These are phyloP conservation scores for Arvicanthis niloticus DNA, from an alignment of 2,113 vertebrate genomes.

Conservation along the genomic window DNA sequence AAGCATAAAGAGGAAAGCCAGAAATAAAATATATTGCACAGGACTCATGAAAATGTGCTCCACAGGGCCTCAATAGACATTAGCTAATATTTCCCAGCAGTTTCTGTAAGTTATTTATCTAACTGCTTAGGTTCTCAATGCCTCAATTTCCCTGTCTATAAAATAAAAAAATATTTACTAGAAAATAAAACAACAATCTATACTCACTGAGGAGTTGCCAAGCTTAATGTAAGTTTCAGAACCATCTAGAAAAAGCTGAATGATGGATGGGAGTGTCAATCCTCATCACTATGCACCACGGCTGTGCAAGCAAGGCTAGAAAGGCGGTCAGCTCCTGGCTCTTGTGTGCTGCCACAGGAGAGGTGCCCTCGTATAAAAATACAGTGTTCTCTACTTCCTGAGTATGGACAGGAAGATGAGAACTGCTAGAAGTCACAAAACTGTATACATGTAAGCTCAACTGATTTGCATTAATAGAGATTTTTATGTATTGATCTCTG, in stretches of 20 bases:
- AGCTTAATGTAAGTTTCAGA: constrained; percentile 56
- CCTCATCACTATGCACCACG: not conserved
- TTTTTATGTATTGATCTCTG: not conserved
- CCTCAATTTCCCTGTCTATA: constrained; percentile 70
- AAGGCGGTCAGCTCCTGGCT: not conserved
- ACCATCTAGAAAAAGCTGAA: constrained; percentile 47
- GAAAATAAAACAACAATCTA: constrained; percentile 65
- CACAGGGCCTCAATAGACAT: not conserved
- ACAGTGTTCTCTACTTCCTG: not conserved
- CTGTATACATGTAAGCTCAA: not conserved
- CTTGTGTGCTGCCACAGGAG: rapidly evolving
- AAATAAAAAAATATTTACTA: constrained; percentile 74
- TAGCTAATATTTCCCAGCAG: constrained; percentile 60
- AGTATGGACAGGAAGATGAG: not conserved
- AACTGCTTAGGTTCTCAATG: constrained; percentile 19
- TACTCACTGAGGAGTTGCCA: constrained; percentile 23
- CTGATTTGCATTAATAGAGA: constrained; percentile 14
- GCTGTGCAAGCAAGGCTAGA: not conserved
- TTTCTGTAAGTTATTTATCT: constrained; percentile 66
- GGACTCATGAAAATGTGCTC: not conserved
- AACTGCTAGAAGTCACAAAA: constrained; percentile 1
- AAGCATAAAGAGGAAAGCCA: not conserved
- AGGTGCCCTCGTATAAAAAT: not conserved
- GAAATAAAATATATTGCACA: not conserved
- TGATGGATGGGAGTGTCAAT: not conserved